These are phyloP conservation scores for Hiodon alosoides DNA, from an alignment of 2,113 vertebrate genomes.

Conservation along the genomic window DNA sequence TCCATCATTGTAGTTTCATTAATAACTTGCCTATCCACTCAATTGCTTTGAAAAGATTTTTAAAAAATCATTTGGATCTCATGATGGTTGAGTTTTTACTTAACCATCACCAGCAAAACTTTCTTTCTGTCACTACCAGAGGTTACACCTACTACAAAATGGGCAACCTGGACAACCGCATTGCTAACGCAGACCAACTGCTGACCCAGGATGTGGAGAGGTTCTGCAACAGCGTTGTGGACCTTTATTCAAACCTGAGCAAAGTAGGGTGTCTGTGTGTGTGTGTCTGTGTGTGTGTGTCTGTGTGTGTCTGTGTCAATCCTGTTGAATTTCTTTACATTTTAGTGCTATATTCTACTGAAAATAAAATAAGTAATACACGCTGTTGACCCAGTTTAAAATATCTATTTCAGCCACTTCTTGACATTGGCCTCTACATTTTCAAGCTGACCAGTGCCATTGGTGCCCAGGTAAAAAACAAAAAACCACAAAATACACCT, in stretches of 20 bases:
- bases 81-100: too few relatives aligned
- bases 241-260: conserved; percentile 96
- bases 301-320: background rate
- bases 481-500: background rate
- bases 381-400: background rate
- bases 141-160: conserved; percentile 96
- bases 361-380: background rate
- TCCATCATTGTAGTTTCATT: too few relatives aligned
- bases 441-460: conserved; percentile 93
- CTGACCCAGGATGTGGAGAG: conserved; percentile 96
- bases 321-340: background rate
- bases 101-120: background rate
- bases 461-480: conserved; percentile 79
- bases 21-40: too few relatives aligned
- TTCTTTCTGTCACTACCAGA: conserved; percentile 51
- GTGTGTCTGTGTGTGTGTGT: background rate
- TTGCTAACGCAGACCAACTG: conserved; percentile 93
- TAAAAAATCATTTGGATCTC: too few relatives aligned
- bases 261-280: conserved; percentile 63
- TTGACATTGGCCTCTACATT: conserved; percentile 94
- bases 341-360: too few relatives aligned
- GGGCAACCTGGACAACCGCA: conserved; percentile 97
- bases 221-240: conserved; percentile 97
- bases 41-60: background rate
- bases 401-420: conserved; percentile 70